These are phyloP conservation scores for Spinus olivaceus DNA, from an alignment of 2,797 vertebrate genomes.

Conservation along the genomic window DNA sequence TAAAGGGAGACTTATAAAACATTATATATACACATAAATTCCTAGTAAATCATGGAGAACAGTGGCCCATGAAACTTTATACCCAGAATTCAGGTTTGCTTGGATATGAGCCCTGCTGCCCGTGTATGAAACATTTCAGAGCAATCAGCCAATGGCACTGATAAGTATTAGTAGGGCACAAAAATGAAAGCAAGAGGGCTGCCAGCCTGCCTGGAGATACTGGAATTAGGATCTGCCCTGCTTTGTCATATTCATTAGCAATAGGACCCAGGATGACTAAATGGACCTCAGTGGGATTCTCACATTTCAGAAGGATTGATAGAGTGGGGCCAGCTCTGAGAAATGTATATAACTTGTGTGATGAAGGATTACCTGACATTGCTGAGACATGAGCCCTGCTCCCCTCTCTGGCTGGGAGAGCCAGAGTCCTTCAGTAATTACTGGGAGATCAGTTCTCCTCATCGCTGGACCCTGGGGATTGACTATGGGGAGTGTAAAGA, in stretches of 20 bases:
- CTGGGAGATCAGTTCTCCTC: neutral
- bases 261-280: neutral
- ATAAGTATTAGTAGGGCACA: neutral
- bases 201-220: neutral
- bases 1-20: neutral
- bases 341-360: neutral
- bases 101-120: neutral
- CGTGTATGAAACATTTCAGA: neutral
- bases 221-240: neutral
- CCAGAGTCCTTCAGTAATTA: neutral
- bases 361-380: neutral
- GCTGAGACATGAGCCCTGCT: neutral
- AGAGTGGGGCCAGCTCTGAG: neutral
- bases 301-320: constrained; percentile 26
- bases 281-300: neutral
- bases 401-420: neutral
- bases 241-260: constrained; percentile 29
- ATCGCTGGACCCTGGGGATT: neutral
- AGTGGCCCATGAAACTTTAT: neutral
- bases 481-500: neutral
- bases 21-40: neutral
- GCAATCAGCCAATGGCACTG: neutral
- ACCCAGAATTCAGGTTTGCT: neutral
- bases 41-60: neutral
- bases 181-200: neutral